These are phyloP conservation scores for Rotaria sp. DNA, from an alignment of 2,888 invertebrate genomes.

Conservation along the genomic window DNA sequence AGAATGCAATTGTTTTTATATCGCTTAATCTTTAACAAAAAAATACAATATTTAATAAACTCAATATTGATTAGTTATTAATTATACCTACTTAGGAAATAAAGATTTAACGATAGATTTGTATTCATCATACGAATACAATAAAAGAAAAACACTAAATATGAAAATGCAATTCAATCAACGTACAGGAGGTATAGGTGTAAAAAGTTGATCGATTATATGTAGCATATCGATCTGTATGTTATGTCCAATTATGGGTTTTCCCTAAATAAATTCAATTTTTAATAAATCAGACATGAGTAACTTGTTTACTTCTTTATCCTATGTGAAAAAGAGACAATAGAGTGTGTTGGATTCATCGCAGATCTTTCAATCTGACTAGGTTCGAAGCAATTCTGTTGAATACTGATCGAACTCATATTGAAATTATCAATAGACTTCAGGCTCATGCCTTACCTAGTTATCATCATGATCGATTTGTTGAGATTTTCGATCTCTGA, in stretches of 20 bases:
- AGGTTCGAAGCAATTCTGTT: too few species aligned
- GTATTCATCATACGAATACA: constrained; percentile 65
- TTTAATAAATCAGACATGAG: too few species aligned
- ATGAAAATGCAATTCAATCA: too few species aligned
- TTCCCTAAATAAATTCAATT: constrained; percentile 59
- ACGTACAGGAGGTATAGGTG: constrained; percentile 62
- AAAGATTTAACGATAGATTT: constrained; percentile 67
- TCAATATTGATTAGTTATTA: neutral
- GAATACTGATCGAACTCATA: too few species aligned
- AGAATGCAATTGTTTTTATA: constrained; percentile 71
- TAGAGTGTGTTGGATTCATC: too few species aligned
- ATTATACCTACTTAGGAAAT: constrained; percentile 65
- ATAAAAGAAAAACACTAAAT: constrained; percentile 40
- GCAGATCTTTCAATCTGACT: too few species aligned
- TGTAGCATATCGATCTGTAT: constrained; percentile 76
- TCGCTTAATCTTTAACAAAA: constrained; percentile 61
- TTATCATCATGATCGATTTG: too few species aligned
- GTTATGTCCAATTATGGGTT: constrained; percentile 76
- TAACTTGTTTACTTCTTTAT: too few species aligned
- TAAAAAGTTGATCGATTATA: constrained; percentile 71
- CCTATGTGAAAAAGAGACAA: too few species aligned
- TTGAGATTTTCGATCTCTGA: too few species aligned
- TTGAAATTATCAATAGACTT: too few species aligned
- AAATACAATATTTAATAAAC: constrained; percentile 1
- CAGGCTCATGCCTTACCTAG: too few species aligned